Percentiles rank a stretch among this genome's conserved stretches.
These are phyloP conservation scores for Mystacornis crossleyi DNA, from an alignment of 2,113 vertebrate genomes.

Conservation along the genomic window DNA sequence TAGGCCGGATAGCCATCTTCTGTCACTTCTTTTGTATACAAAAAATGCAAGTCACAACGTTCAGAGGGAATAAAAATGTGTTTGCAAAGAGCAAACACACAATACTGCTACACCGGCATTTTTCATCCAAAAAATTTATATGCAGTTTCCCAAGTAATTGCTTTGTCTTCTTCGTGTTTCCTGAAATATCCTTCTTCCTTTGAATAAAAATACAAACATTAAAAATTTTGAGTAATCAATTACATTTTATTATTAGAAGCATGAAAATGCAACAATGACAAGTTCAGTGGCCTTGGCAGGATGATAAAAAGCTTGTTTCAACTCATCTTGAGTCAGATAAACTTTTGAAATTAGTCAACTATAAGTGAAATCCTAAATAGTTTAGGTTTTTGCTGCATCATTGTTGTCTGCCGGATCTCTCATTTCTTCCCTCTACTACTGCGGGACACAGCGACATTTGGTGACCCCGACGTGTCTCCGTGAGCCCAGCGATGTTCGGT, in stretches of 20 bases:
- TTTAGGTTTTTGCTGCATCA: background rate
- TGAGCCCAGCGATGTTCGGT: too few species aligned
- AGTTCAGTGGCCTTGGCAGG: background rate
- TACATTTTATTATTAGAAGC: background rate
- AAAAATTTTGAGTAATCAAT: background rate
- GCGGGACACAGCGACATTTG: too few species aligned
- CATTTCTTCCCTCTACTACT: too few species aligned
- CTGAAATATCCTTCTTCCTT: background rate
- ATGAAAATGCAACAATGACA: background rate
- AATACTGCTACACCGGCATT: background rate
- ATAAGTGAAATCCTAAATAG: background rate
- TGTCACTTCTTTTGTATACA: background rate
- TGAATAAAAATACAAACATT: background rate
- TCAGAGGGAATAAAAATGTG: background rate
- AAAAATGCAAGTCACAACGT: background rate
- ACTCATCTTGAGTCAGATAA: background rate
- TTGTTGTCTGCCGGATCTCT: too few species aligned
- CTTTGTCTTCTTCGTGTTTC: background rate
- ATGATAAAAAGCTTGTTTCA: background rate
- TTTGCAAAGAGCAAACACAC: background rate
- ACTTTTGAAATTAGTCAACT: background rate
- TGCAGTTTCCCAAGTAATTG: background rate
- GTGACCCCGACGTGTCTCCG: too few species aligned
- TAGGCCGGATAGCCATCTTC: background rate
- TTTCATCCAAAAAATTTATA: background rate